Evolutionary conservation across 2,888 invertebrate genomes (phyloP).

Genomic region (Euspilapteryx auroguttella): DNA sequence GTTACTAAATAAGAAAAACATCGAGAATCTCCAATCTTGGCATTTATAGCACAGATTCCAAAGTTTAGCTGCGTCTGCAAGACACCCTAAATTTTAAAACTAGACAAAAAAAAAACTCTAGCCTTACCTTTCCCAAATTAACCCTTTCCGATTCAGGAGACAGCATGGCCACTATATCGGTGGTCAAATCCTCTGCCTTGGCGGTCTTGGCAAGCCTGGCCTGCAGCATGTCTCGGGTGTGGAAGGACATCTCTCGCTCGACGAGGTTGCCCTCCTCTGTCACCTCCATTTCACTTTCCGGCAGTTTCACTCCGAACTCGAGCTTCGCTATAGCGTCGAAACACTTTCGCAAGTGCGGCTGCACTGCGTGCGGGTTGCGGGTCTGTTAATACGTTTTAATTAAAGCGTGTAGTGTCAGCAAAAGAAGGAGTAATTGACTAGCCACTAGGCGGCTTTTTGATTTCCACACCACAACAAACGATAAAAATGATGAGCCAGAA

Average conservation of each 20-base stretch:
- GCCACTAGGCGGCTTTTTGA: too few relatives aligned
- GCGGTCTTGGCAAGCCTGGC: conserved; percentile 37
- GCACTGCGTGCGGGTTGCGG: conserved; percentile 85
- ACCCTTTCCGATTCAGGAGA: conserved; percentile 89
- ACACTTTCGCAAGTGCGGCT: conserved; percentile 87
- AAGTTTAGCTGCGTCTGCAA: too few relatives aligned
- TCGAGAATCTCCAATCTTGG: too few relatives aligned
- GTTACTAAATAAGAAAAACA: too few relatives aligned
- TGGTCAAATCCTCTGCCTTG: conserved; percentile 62
- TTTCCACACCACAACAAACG: too few relatives aligned
- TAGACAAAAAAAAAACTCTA: too few relatives aligned
- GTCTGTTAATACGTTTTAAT: conserved; percentile 53
- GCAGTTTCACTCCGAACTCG: conserved; percentile 70
- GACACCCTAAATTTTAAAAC: too few relatives aligned
- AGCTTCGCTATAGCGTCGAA: conserved; percentile 82
- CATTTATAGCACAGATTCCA: too few relatives aligned
- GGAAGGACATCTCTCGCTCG: conserved; percentile 42
- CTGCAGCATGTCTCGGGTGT: conserved; percentile 35
- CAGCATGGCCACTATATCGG: conserved; percentile 86
- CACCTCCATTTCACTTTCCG: conserved; percentile 53
- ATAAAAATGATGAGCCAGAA: too few relatives aligned
- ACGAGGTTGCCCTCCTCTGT: conserved; percentile 50
- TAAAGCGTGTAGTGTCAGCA: too few relatives aligned
- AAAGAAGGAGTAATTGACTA: too few relatives aligned
- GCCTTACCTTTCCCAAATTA: conserved; percentile 70